Base-by-base conservation (phyloP, 1,140 invertebrate genomes). In the Heliothis subflexa region DNA sequence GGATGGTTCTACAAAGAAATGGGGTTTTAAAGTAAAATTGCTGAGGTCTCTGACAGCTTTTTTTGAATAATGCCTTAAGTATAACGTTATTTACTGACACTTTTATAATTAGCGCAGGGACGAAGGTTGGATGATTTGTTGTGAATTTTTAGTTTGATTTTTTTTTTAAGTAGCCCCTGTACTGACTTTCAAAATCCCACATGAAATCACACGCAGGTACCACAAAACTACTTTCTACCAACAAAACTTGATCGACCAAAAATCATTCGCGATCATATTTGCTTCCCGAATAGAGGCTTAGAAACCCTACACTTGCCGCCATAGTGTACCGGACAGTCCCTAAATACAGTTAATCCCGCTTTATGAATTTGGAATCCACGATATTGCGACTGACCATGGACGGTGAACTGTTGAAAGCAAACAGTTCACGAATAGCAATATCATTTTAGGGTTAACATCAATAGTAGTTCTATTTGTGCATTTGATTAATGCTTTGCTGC, bases 321-420 rank as follows among this genome's bases (percentile, higher is more conserved):
- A 68, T 21, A 40, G 64, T 64, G 9, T 12, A 33, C 33, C 33
- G 33, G 33, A 33, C 33, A 33, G 40, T 21, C 40, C 64, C 64
- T 50, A 68, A 68, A 25, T 47, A 72, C 50, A 55, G 68, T 55
- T 72, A 55, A 54, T 72, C 68, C 52, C 13, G 68, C 28, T 55
- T 55, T 72, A 72, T 72, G 52, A 72, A 72, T 55, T 55, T 18
- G 14, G 28, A 55, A 55, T 72, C 52, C 68, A 40, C 49, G 57
- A 64, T 50, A 76, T 76, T 64, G 57, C 73, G 73, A 62, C 49
- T 61, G 57, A 76, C 49, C 64, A 72, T 72, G 25, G 3, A 16
- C 52, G 21, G 9, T 55, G 16, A 55, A 55, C 49, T 12, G 28
- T n/a, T 11, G 25, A 72, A 40, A 72, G 68, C 33, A 55, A 54